phyloP scores from a whole-genome alignment of 2,888 invertebrate species.

The Phaedon cochleariae region DNA sequence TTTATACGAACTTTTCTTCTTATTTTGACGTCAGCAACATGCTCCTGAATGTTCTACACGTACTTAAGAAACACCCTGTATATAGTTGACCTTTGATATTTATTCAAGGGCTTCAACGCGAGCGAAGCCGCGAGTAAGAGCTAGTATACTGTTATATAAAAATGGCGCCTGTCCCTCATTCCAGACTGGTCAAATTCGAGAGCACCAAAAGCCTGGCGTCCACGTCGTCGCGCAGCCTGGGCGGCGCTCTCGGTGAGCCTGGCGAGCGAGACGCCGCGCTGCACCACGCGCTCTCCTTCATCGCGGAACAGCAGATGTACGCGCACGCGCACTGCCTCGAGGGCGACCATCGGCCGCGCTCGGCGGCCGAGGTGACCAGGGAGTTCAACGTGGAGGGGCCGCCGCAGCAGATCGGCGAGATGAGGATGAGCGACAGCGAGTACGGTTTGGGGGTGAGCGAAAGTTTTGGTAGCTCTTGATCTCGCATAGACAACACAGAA shows the following conservation, averaged over 20 bases:
- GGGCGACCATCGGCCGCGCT: slow-evolving; percentile 67
- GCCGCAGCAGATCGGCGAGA: slow-evolving; percentile 58
- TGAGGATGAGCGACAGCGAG: slow-evolving; percentile 50
- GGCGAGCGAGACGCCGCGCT: slow-evolving; percentile 75
- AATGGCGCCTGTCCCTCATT: slow-evolving; percentile 33
- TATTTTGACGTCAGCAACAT: too few species aligned
- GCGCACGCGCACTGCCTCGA: slow-evolving; percentile 68
- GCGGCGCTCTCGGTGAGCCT: slow-evolving; percentile 66
- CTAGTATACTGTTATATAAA: too few species aligned
- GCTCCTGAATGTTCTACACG: too few species aligned
- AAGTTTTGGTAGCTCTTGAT: too few species aligned
- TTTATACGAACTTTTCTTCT: too few species aligned
- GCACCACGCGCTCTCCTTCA: slow-evolving; percentile 78
- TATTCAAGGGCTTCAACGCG: too few species aligned
- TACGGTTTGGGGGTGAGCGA: slow-evolving; percentile 43
- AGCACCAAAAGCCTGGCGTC: slow-evolving; percentile 82
- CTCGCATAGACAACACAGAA: too few species aligned
- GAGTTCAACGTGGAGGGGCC: slow-evolving; percentile 67
- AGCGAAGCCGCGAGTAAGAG: too few species aligned
- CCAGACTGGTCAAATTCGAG: slow-evolving; percentile 79
- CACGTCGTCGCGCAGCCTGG: slow-evolving; percentile 74
- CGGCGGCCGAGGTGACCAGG: slow-evolving; percentile 58
- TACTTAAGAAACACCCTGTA: too few species aligned
- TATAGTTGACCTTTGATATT: too few species aligned
- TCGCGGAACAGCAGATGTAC: slow-evolving; percentile 80